These are phyloP conservation scores for Tiphia femorata DNA, from an alignment of 2,888 invertebrate genomes.

Conservation along the genomic window DNA sequence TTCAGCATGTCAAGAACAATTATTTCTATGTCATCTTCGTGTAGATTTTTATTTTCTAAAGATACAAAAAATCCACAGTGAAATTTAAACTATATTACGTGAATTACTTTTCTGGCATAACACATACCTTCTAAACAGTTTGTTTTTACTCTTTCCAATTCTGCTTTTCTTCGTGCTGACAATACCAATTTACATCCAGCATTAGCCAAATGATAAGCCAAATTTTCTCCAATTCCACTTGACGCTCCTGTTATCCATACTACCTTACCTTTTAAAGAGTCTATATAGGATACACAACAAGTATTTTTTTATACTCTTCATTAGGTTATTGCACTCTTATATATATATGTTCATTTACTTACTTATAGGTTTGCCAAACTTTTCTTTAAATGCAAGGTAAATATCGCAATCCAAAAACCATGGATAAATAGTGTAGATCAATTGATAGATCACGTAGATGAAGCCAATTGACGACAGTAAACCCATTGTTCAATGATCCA, in stretches of 20 bases:
- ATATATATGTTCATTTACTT: slow-evolving; percentile 54
- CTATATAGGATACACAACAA: slow-evolving; percentile 58
- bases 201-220: slow-evolving; percentile 78
- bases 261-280: slow-evolving; percentile 76
- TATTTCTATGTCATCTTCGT: slow-evolving; percentile 76
- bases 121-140: slow-evolving; percentile 71
- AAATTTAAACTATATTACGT: too few species aligned
- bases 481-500: slow-evolving; percentile 36
- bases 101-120: background rate
- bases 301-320: background rate
- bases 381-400: slow-evolving; percentile 72
- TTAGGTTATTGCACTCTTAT: background rate
- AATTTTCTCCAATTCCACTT: slow-evolving; percentile 83
- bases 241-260: slow-evolving; percentile 90
- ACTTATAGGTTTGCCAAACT: slow-evolving; percentile 75
- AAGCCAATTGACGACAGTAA: slow-evolving; percentile 51
- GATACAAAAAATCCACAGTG: slow-evolving; percentile 11
- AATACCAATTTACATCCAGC: slow-evolving; percentile 77
- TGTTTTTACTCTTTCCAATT: slow-evolving; percentile 77
- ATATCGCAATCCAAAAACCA: slow-evolving; percentile 75
- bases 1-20: slow-evolving; percentile 79
- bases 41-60: slow-evolving; percentile 57
- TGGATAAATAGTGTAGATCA: slow-evolving; percentile 71
- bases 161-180: slow-evolving; percentile 76
- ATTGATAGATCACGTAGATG: slow-evolving; percentile 67